Evolutionary conservation across 2,113 vertebrate species (phyloP), one percentile per base, ranked within the genome.

Genomic region (Sitta europaea): DNA sequence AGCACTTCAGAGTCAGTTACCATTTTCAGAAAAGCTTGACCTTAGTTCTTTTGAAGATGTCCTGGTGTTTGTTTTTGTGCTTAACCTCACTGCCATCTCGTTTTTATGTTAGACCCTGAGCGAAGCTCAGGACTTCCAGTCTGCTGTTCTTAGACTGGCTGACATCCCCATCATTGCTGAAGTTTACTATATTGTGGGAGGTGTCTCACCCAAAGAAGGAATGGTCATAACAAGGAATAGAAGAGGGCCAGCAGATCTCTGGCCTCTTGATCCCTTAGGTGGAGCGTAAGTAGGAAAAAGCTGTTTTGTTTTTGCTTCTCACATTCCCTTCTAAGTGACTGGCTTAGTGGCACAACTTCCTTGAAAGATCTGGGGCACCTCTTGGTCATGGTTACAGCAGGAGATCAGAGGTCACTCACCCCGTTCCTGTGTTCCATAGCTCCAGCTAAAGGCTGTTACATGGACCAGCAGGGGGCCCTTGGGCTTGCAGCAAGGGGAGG

Each of bases 151-250:
- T 63, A 98, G 96, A 40, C 97, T 99, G 67, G 97, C 99, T 54
- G 98, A 94, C 80, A 94, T 97, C 13, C 99, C 99, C 51, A 98
- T 99, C 72, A 99, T 99, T 88, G 98, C 98, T 10, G 97, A 98
- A 43, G 99, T 99, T 63, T 99, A 99, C 92, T 99, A 99, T 82
- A 99, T 99, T 15, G 98, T 99, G 11, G 99, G 98, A 6, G 99
- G 99, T 0, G 91, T 94, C 6, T 92, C 67, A 0, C 93, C 98
- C 19, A 95, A 84, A n/a, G 99, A 99, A 89, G 99, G 99, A 11
- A 97, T 97, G 4, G 98, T 99, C 73, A 99, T 99, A 88, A 99
- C 99, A 0, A 98, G 99, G 96, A 97, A 99, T 62, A 98, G 99
- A 87, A 53, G 20, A 4, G 98, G 98, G 16, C 97, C 98, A 2